Conservation (phyloP, 2,888 invertebrate genomes). For the Salpingus planirostris region DNA sequence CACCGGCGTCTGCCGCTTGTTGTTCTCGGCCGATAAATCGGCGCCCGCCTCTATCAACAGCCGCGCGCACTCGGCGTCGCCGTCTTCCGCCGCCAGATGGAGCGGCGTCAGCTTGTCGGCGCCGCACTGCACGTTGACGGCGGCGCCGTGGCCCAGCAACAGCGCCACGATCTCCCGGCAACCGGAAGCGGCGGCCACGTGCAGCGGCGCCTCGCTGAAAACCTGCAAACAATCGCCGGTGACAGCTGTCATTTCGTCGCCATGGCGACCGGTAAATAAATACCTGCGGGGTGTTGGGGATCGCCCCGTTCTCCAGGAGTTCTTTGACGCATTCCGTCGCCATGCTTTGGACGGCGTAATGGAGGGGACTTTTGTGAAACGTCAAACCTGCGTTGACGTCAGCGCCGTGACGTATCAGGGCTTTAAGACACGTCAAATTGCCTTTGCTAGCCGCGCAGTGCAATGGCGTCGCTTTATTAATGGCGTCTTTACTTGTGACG, state of each 20-base stretch:
- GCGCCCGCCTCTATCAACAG: slow-evolving; percentile 68
- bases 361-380: slow-evolving; percentile 67
- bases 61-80: slow-evolving; percentile 67
- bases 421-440: slow-evolving; percentile 51
- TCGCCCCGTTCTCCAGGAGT: slow-evolving; percentile 68
- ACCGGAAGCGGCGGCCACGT: slow-evolving; percentile 70
- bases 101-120: slow-evolving; percentile 66
- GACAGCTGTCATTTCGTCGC: not conserved
- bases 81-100: slow-evolving; percentile 83
- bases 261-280: not conserved
- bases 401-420: slow-evolving; percentile 64
- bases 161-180: slow-evolving; percentile 60
- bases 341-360: slow-evolving; percentile 74
- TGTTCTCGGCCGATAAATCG: slow-evolving; percentile 64
- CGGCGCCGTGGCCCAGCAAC: slow-evolving; percentile 69
- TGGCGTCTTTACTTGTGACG: slow-evolving; percentile 63
- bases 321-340: slow-evolving; percentile 64
- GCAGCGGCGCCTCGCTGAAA: slow-evolving; percentile 76
- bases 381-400: slow-evolving; percentile 63
- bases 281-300: slow-evolving; percentile 75
- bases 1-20: slow-evolving; percentile 70
- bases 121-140: slow-evolving; percentile 64
- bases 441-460: slow-evolving; percentile 68
- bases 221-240: slow-evolving; percentile 44
- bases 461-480: slow-evolving; percentile 61